Evolutionary conservation across 2,113 vertebrate species (phyloP).

Genomic region (Manacus vitellinus): DNA sequence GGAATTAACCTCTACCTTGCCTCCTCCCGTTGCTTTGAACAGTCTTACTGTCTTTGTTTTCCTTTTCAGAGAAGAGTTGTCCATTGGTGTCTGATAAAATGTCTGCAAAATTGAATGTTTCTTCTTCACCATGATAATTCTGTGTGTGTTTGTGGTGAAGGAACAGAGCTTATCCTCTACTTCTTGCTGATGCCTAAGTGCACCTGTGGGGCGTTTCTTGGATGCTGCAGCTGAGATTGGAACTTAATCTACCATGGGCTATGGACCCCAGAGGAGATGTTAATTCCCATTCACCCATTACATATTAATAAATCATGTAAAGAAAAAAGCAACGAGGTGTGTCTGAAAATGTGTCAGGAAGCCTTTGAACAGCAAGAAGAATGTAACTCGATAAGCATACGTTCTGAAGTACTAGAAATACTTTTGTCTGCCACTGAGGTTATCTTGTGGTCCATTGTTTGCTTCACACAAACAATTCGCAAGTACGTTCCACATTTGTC

Average conservation of each 20-base stretch:
- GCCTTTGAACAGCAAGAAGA: neutral
- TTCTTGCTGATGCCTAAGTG: neutral
- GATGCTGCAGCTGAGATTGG: neutral
- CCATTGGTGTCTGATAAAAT: neutral
- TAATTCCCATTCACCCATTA: neutral
- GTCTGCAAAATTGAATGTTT: neutral
- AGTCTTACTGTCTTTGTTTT: neutral
- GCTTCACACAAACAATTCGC: neutral
- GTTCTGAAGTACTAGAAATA: neutral
- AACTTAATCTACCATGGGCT: neutral
- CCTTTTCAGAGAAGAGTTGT: neutral
- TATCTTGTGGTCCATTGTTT: neutral
- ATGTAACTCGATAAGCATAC: neutral
- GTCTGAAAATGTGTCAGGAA: neutral
- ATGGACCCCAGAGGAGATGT: neutral
- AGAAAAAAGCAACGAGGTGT: neutral
- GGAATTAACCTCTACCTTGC: neutral
- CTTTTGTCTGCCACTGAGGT: slow-evolving; percentile 14
- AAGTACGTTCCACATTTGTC: neutral
- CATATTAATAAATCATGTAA: neutral
- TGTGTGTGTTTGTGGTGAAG: neutral
- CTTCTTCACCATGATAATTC: neutral
- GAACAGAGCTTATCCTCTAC: neutral
- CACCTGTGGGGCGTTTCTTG: neutral
- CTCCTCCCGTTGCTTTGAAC: neutral